phyloP scores from a whole-genome alignment of 2,797 vertebrate genomes.

The Huso huso region DNA sequence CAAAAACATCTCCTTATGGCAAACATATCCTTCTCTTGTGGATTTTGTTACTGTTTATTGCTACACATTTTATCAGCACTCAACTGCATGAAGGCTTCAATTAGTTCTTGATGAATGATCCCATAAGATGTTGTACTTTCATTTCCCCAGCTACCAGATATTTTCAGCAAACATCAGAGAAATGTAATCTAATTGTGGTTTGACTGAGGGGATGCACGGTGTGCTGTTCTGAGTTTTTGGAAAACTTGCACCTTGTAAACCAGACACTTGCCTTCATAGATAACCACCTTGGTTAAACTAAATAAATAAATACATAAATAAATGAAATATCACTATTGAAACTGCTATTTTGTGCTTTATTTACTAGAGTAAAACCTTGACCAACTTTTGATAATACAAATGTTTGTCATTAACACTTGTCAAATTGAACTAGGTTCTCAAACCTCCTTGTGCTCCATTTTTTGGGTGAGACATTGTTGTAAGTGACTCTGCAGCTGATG shows the following conservation, averaged over 20 bases:
- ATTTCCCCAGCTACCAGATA: conserved; percentile 87
- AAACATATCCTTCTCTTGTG: conserved; percentile 71
- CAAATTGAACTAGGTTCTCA: no score
- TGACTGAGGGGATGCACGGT: conserved; percentile 52
- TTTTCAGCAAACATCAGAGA: conserved; percentile 80
- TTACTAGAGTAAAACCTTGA: no score
- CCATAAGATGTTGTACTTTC: conserved; percentile 88
- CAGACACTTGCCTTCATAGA: conserved; percentile 10
- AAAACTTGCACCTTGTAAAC: neutral
- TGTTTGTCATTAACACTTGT: no score
- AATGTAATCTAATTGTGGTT: conserved; percentile 83
- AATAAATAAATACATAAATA: neutral
- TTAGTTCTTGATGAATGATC: conserved; percentile 99
- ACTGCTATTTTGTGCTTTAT: no score
- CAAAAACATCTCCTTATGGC: conserved; percentile 65
- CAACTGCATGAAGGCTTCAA: conserved; percentile 92
- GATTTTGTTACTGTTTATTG: conserved; percentile 74
- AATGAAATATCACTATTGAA: no score
- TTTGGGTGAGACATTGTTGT: no score
- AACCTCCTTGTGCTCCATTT: no score
- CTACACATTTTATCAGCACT: conserved; percentile 85
- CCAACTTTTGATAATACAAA: no score
- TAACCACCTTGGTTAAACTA: conserved; percentile 21
- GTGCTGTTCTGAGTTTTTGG: conserved; percentile 30
- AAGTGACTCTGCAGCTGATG: no score